Conservation (phyloP, 2,797 vertebrate species). For the Leptodactylus fallax region DNA sequence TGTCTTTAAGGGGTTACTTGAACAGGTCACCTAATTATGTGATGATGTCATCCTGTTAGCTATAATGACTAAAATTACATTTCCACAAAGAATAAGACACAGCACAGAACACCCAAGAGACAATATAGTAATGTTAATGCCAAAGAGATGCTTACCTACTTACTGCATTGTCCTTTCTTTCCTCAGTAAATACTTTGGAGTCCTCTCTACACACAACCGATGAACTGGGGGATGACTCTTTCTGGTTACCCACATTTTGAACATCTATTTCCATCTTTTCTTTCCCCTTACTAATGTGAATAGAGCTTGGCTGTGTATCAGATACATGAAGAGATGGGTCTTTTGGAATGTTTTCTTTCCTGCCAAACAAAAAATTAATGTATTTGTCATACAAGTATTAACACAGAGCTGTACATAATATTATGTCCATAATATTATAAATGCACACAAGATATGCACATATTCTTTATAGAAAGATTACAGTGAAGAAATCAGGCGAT, state of each 20-base stretch:
- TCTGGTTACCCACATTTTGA: constrained; percentile 83
- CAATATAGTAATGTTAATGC: not conserved
- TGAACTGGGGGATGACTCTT: constrained; percentile 73
- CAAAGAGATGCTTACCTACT: constrained; percentile 80
- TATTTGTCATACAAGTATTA: not conserved
- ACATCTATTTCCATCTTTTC: constrained; percentile 83
- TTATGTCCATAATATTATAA: too few relatives aligned
- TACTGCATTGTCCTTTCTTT: constrained; percentile 86
- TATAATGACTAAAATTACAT: constrained; percentile 32
- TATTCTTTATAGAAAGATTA: not conserved
- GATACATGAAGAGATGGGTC: constrained; percentile 67
- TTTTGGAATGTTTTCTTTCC: constrained; percentile 68
- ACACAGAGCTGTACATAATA: not conserved
- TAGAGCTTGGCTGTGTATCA: constrained; percentile 67
- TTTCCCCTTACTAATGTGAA: constrained; percentile 68
- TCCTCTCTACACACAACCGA: constrained; percentile 82
- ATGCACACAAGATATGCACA: not conserved
- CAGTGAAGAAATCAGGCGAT: too few relatives aligned
- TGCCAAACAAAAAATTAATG: constrained; percentile 68
- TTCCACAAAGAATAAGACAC: not conserved
- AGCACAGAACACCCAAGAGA: constrained; percentile 5
- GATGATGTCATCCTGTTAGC: constrained; percentile 37
- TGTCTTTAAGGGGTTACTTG: constrained; percentile 24
- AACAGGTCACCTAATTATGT: constrained; percentile 26
- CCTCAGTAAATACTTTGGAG: constrained; percentile 80